These are phyloP conservation scores for Variabilichromis moorii DNA, from an alignment of 2,113 vertebrate genomes.

Conservation along the genomic window DNA sequence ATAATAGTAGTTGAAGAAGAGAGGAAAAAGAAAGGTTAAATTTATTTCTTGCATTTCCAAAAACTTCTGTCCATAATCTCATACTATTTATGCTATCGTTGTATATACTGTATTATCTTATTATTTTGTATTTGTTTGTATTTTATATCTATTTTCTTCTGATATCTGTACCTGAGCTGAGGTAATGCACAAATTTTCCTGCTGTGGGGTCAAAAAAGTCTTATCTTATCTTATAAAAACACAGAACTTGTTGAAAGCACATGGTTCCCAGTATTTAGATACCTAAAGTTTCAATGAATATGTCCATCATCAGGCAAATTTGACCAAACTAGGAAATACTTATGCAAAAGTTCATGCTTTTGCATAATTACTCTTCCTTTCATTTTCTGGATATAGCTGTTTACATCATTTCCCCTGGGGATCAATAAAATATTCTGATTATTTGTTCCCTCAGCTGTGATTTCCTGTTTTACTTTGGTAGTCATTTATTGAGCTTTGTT, in stretches of 20 bases:
- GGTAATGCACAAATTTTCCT: accelerated
- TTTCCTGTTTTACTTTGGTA: background rate
- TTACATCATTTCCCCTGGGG: background rate
- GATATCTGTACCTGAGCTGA: background rate
- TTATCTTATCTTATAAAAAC: background rate
- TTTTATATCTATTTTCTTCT: background rate
- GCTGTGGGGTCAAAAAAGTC: accelerated
- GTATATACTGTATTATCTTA: accelerated
- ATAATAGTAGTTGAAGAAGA: background rate
- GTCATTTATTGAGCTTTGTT: background rate
- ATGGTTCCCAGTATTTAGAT: background rate
- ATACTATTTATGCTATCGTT: background rate
- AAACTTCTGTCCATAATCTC: background rate
- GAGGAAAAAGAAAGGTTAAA: accelerated
- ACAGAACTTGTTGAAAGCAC: background rate
- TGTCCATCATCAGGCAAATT: background rate
- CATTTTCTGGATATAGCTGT: background rate
- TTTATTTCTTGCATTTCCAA: background rate
- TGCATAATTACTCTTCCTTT: background rate
- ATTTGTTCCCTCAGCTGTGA: background rate
- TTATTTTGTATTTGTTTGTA: background rate
- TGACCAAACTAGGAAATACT: accelerated
- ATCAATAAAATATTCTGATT: background rate
- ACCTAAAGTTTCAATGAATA: background rate
- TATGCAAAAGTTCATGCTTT: background rate